Evolutionary conservation across 2,797 vertebrate genomes (phyloP).

Genomic region (Spinibarbus caldwelli): DNA sequence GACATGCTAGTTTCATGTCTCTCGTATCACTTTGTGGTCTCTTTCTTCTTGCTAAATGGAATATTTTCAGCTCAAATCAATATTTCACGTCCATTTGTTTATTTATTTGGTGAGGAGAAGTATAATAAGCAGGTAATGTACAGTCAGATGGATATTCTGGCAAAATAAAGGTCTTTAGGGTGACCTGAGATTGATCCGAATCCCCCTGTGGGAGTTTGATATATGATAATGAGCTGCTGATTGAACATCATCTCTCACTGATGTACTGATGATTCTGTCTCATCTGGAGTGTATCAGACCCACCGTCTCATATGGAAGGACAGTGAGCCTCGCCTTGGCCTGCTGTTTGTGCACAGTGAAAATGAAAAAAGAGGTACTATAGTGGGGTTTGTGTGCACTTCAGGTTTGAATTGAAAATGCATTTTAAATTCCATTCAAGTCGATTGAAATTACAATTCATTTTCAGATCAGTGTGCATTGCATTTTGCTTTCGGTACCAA

Average conservation of each 20-base stretch:
- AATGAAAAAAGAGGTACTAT: background rate
- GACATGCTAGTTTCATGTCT: background rate
- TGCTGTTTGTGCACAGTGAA: background rate
- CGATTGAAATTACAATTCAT: background rate
- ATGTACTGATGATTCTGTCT: background rate
- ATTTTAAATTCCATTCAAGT: background rate
- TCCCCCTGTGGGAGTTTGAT: background rate
- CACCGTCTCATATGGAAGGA: too few relatives aligned
- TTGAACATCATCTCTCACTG: background rate
- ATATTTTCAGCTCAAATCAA: background rate
- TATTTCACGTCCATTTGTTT: slow-evolving; percentile 23
- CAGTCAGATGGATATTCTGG: background rate
- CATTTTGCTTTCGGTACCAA: background rate
- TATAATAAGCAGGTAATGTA: background rate
- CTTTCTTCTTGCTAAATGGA: slow-evolving; percentile 5
- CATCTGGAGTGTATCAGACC: too few relatives aligned
- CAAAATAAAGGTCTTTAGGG: background rate
- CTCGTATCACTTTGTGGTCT: background rate
- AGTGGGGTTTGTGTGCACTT: background rate
- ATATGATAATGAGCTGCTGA: background rate
- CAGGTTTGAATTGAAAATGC: background rate
- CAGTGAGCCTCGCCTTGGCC: background rate
- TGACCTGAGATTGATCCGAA: slow-evolving; percentile 3
- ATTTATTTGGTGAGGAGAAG: background rate
- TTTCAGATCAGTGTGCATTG: background rate